Base-by-base conservation (phyloP, 2,888 invertebrate genomes). In the Chrysolina oricalcia region DNA sequence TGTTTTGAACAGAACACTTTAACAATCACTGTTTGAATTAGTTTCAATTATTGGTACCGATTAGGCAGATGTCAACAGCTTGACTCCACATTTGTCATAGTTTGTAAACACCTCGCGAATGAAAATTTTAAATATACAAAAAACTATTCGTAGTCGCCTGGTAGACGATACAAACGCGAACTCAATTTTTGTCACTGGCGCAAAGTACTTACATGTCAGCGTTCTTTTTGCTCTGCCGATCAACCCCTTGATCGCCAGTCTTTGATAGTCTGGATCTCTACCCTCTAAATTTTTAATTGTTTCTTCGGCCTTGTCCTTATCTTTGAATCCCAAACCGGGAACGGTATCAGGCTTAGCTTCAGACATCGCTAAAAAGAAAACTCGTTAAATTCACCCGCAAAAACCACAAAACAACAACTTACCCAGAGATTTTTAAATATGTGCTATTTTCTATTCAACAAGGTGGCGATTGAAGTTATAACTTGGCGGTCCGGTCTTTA, bases 241-340 rank as follows among this genome's bases (percentile, higher is more conserved):
- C 4, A 94, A 89, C 0, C 94, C 94, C 82, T 92, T 93, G 15
- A 94, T 89, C 0, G 94, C 94, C 71, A 95, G 87, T 84, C 91
- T 92, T 88, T 95, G 95, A 87, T 95, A 95, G 74, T 94, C 93
- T 0, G 94, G 93, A 88, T 95, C 95, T 13, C 95, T 89, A 0
- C 94, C 95, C 80, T 93, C 91, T 77, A 95, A 88, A 86, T 90
- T 90, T 87, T 92, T 90, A 8, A 95, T 88, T 0, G 95, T 94
- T 69, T 91, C 92, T 78, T 92, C 88, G 0, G 95, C 95, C 1
- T 94, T 92, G n/a, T 91, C 92, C 85, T 93, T 93, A 86, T 95
- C 94, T 86, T 95, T 95, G 87, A 95, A 95, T 23, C 95, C 94
- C 35, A 95, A 90, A 0, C 94, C 94, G 6, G 93, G 93, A 53